These are phyloP conservation scores for Mimachlamys varia DNA, from an alignment of 2,888 invertebrate genomes.

Conservation along the genomic window DNA sequence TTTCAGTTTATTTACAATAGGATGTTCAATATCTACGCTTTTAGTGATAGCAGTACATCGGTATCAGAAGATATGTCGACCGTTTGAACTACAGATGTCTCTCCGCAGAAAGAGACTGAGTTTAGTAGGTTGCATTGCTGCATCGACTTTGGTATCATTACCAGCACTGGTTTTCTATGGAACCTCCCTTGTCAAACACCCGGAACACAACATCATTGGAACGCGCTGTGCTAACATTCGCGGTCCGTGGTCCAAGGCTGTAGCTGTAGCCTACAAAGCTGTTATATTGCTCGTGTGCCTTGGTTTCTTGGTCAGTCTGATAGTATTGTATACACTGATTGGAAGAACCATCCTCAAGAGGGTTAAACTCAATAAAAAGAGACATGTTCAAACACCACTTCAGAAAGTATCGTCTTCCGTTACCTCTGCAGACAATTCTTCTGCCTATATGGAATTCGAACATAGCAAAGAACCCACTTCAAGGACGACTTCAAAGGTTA, in stretches of 20 bases:
- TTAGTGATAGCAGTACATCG: slow-evolving; percentile 46
- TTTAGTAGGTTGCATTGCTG: background rate
- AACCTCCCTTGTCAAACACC: slow-evolving; percentile 38
- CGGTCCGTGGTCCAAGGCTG: background rate
- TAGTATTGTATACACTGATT: slow-evolving; percentile 43
- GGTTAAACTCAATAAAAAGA: background rate
- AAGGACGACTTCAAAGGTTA: background rate
- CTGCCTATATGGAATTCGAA: background rate
- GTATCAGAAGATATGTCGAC: slow-evolving; percentile 47
- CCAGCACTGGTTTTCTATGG: slow-evolving; percentile 50
- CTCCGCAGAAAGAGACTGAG: slow-evolving; percentile 7
- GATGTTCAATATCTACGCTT: slow-evolving; percentile 41
- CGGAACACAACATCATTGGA: slow-evolving; percentile 40
- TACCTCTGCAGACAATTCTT: background rate
- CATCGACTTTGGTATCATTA: slow-evolving; percentile 39
- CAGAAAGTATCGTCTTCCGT: background rate
- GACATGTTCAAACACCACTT: background rate
- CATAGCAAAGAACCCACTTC: background rate
- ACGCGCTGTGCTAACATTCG: slow-evolving; percentile 45
- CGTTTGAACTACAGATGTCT: slow-evolving; percentile 43
- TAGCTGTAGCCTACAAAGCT: slow-evolving; percentile 41
- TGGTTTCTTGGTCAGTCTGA: slow-evolving; percentile 37
- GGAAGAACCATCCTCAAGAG: slow-evolving; percentile 41
- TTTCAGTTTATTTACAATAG: slow-evolving; percentile 37
- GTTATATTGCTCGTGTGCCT: slow-evolving; percentile 41